Base-by-base conservation (phyloP, 2,113 vertebrate genomes). In the Eretmochelys imbricata region DNA sequence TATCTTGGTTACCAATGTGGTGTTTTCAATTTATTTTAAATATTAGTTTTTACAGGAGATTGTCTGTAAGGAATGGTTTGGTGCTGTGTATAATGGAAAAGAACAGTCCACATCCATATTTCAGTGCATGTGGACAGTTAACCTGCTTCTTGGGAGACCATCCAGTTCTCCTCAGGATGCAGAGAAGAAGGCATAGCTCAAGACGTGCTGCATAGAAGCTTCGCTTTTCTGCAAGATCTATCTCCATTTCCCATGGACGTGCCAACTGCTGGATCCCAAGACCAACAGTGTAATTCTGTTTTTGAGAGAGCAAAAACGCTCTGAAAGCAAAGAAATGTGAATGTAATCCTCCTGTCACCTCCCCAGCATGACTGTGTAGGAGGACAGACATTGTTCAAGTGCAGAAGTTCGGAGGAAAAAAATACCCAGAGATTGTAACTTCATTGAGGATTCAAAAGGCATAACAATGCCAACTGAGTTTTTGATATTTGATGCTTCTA, bases 361-460 rank as follows among this genome's bases (percentile, higher is more conserved):
- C 29, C 31, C 57, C 76, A 91, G 84, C 59, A 84, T 89, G 90
- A 25, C 76, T 81, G 54, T 57, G 91, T 93, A 59, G 94, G 89
- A 95, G 93, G 91, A 91, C 79, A 94, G 59, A 87, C 50, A 59
- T 69, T 87, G 91, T 85, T 93, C 91, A 81, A 91, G 75, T 50
- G 88, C 82, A 81, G 48, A 94, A 81, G 5, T 0, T 1, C 89
- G 17, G 25, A 93, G 91, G 89, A 42, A 62, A 53, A 31, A 94
- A 85, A 88, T n/a, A 20, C 53, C 16, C 7, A 35, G 84, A 89
- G n/a, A 87, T 9, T 80, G 48, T 49, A 85, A 80, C 69, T 91
- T 93, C 91, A 85, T 65, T 95, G 91, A 94, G 88, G 69, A 95
- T 96, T 96, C 92, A 85, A 10, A 84, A 85, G 20, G 80, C 82